These are phyloP conservation scores for Cheilosia variabilis DNA, from an alignment of 2,888 invertebrate genomes.

Conservation along the genomic window DNA sequence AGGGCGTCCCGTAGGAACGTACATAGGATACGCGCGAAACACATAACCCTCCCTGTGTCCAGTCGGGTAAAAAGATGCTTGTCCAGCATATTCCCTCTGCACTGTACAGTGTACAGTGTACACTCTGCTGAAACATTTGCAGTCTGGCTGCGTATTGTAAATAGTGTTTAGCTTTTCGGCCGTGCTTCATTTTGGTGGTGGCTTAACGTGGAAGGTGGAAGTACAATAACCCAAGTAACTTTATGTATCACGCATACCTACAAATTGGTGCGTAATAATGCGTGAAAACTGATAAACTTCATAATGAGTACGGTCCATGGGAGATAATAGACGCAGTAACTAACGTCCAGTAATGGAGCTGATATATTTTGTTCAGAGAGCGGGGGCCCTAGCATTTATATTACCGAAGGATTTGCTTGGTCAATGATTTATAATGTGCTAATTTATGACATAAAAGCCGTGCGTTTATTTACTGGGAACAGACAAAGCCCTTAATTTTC, in stretches of 20 bases:
- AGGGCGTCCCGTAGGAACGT: no score
- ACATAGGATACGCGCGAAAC: no score
- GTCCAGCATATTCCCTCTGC: no score
- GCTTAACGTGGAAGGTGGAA: neutral
- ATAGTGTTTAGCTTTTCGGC: no score
- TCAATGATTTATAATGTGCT: constrained; percentile 56
- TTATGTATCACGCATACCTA: neutral
- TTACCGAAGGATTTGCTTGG: constrained; percentile 45
- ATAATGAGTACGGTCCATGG: constrained; percentile 34
- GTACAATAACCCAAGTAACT: constrained; percentile 18
- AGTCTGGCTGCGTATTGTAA: no score
- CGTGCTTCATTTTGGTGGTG: no score
- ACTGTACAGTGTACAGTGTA: no score
- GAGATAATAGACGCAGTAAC: constrained; percentile 24
- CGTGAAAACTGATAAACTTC: constrained; percentile 52
- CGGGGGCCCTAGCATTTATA: constrained; percentile 1
- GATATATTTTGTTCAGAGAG: neutral
- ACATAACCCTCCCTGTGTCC: no score
- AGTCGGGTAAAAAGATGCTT: no score
- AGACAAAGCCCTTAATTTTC: constrained; percentile 39
- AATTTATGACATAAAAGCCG: constrained; percentile 49
- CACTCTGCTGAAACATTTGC: no score
- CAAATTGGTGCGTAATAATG: constrained; percentile 56
- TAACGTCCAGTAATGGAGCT: constrained; percentile 12
- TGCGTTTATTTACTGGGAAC: constrained; percentile 9